A percentile compares a stretch with the other conserved stretches of the same genome.
Conservation (phyloP, 2,113 vertebrate species). For the Dolichallabes microphthalmus region DNA sequence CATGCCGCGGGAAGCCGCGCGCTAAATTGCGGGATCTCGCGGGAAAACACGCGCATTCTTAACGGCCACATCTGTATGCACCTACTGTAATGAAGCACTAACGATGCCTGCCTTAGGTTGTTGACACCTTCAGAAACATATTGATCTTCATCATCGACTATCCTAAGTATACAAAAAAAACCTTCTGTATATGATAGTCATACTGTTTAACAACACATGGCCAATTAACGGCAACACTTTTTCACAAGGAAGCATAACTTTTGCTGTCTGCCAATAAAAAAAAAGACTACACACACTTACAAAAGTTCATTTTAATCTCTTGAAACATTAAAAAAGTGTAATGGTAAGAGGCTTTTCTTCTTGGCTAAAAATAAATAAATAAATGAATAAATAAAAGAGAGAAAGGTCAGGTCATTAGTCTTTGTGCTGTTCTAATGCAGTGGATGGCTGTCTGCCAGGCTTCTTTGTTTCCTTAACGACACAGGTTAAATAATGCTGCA, state of each 20-base stretch:
- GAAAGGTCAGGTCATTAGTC: slow-evolving; percentile 69
- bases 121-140: not conserved
- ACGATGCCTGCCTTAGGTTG: not conserved
- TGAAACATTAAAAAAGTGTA: slow-evolving; percentile 49
- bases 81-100: not conserved
- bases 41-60: too few relatives aligned
- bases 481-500: slow-evolving; percentile 61
- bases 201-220: not conserved
- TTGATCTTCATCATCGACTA: not conserved
- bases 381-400: slow-evolving; percentile 50
- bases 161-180: not conserved
- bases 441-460: slow-evolving; percentile 59
- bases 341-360: slow-evolving; percentile 44
- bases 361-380: slow-evolving; percentile 54
- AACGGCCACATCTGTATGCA: too few relatives aligned
- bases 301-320: slow-evolving; percentile 28
- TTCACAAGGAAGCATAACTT: not conserved
- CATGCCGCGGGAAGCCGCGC: too few relatives aligned
- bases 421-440: slow-evolving; percentile 67
- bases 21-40: too few relatives aligned
- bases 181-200: not conserved
- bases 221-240: not conserved
- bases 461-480: slow-evolving; percentile 56
- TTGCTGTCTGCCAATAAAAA: slow-evolving; percentile 38
- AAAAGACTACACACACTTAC: slow-evolving; percentile 11